Evolutionary conservation across 2,888 invertebrate genomes (phyloP).

Genomic region (Auanema freiburgensis): DNA sequence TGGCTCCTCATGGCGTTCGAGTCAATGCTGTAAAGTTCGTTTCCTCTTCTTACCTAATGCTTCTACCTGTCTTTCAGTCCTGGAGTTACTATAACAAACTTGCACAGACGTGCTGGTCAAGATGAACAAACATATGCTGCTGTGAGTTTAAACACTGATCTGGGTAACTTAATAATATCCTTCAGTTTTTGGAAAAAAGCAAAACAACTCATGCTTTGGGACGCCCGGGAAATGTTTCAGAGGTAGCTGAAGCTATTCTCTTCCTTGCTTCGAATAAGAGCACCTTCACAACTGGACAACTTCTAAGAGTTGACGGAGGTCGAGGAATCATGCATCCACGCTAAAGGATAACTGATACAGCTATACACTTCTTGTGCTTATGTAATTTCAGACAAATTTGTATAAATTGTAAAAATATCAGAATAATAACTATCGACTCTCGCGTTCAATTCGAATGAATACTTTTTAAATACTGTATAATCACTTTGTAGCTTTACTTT

Average conservation of each 20-base stretch:
- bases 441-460: too few species aligned
- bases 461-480: too few species aligned
- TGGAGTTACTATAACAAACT: constrained; percentile 84
- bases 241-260: constrained; percentile 78
- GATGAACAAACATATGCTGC: constrained; percentile 66
- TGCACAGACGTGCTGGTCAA: constrained; percentile 86
- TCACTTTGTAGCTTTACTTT: constrained; percentile 7
- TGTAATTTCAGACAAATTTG: too few species aligned
- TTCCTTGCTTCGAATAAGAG: constrained; percentile 85
- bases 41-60: background rate
- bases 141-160: constrained; percentile 48
- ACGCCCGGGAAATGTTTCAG: constrained; percentile 44
- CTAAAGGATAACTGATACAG: constrained; percentile 29
- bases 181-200: constrained; percentile 78
- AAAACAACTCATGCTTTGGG: constrained; percentile 85
- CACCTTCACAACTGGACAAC: constrained; percentile 86
- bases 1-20: constrained; percentile 72
- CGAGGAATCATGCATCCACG: constrained; percentile 64
- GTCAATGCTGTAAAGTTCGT: constrained; percentile 81
- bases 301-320: constrained; percentile 89
- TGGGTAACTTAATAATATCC: background rate
- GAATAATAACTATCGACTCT: too few species aligned
- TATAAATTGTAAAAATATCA: background rate
- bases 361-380: too few species aligned
- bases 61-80: constrained; percentile 70